phyloP scores from a whole-genome alignment of 2,888 invertebrate genomes.

The Mellilla xanthometata region DNA sequence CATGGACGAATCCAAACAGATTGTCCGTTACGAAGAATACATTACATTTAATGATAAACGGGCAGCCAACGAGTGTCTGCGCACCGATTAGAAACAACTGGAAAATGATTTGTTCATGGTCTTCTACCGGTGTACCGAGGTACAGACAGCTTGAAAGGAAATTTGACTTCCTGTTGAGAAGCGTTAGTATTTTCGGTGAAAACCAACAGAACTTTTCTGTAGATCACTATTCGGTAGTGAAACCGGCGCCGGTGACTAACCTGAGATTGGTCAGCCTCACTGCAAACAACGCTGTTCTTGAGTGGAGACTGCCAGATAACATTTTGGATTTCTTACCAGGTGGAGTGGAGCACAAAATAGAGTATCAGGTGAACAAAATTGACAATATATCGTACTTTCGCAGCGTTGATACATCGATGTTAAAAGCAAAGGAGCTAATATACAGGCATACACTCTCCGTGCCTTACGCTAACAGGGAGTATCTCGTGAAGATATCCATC shows the following conservation, averaged over 20 bases:
- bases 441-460: conserved; percentile 76
- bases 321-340: conserved; percentile 55
- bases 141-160: conserved; percentile 67
- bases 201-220: conserved; percentile 74
- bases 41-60: conserved; percentile 48
- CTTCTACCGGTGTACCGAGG: conserved; percentile 35
- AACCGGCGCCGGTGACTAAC: conserved; percentile 55
- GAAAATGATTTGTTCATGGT: background rate
- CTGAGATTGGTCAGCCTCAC: conserved; percentile 47
- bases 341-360: conserved; percentile 66
- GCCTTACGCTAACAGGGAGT: conserved; percentile 85
- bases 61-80: conserved; percentile 13
- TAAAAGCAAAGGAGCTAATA: conserved; percentile 57
- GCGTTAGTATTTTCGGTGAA: conserved; percentile 84
- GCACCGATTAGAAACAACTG: too few species aligned
- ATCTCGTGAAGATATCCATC: conserved; percentile 87
- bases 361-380: conserved; percentile 71
- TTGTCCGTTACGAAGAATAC: conserved; percentile 50
- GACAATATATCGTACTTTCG: conserved; percentile 62
- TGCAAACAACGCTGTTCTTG: conserved; percentile 58
- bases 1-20: conserved; percentile 84
- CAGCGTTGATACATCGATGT: conserved; percentile 57
- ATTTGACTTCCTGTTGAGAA: conserved; percentile 83
- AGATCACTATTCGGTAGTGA: conserved; percentile 80
- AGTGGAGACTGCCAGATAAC: conserved; percentile 61